Percentiles rank a stretch among this genome's conserved stretches.
Evolutionary conservation across 2,888 invertebrate species (phyloP).

Genomic region (Cordilura impudica): DNA sequence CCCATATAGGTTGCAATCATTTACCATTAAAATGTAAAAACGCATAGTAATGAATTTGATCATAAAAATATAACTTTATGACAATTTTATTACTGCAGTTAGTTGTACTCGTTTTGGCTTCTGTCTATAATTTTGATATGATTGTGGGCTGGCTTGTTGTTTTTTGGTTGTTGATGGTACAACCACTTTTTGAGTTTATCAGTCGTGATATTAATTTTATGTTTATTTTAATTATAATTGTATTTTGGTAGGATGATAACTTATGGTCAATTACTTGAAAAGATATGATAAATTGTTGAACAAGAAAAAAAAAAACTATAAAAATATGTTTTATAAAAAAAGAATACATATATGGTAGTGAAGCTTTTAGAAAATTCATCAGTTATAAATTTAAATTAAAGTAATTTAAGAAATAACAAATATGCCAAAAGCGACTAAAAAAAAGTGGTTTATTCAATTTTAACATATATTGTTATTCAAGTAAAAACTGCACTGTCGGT

Average conservation of each 20-base stretch:
- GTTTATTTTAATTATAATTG: slow-evolving; percentile 24
- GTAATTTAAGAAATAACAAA: no score
- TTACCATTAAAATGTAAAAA: slow-evolving; percentile 4
- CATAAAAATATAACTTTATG: slow-evolving; percentile 46
- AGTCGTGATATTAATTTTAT: slow-evolving; percentile 21
- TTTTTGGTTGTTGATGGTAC: background rate
- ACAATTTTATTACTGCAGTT: slow-evolving; percentile 43
- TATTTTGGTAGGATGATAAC: slow-evolving; percentile 23
- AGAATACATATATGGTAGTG: no score
- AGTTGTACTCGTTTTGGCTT: background rate
- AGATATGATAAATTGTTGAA: background rate
- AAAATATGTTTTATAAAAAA: background rate
- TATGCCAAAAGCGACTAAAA: no score
- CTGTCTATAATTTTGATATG: background rate
- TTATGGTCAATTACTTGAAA: background rate
- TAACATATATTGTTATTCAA: no score
- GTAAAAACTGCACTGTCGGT: no score
- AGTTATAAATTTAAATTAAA: no score
- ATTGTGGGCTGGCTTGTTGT: background rate
- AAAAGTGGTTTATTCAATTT: no score
- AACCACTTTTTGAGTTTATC: background rate
- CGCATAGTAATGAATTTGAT: slow-evolving; percentile 37
- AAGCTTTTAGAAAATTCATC: no score
- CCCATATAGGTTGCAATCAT: background rate
- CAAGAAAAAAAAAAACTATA: background rate